These are phyloP conservation scores for Trileptium ribeirensis DNA, from an alignment of 2,888 invertebrate genomes.

Conservation along the genomic window DNA sequence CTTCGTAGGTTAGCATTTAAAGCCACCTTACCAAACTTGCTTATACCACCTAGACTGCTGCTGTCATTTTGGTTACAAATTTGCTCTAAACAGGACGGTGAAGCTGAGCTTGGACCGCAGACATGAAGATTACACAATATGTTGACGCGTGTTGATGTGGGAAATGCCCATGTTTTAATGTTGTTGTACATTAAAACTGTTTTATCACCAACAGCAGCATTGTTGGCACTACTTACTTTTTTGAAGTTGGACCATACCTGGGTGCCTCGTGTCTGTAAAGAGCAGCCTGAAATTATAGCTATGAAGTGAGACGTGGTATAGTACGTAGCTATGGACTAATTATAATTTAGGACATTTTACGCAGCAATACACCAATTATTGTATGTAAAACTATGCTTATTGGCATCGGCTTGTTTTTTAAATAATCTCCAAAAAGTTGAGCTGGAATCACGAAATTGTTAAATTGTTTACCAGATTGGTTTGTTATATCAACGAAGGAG, in stretches of 20 bases:
- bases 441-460: too few species aligned
- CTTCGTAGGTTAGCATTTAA: not conserved
- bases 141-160: constrained; percentile 37
- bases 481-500: too few species aligned
- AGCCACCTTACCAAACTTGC: too few species aligned
- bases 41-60: not conserved
- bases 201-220: not conserved
- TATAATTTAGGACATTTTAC: too few species aligned
- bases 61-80: not conserved
- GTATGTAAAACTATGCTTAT: too few species aligned
- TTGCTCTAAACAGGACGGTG: not conserved
- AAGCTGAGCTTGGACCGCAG: constrained; percentile 22
- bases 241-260: constrained; percentile 39
- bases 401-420: too few species aligned
- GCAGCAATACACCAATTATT: too few species aligned
- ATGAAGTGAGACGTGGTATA: too few species aligned
- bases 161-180: constrained; percentile 43
- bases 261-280: not conserved
- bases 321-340: too few species aligned
- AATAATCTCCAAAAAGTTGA: too few species aligned
- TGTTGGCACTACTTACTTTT: not conserved
- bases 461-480: too few species aligned
- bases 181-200: constrained; percentile 27
- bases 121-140: constrained; percentile 41
- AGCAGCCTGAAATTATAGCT: not conserved